A percentile compares a stretch with the other conserved stretches of the same genome.
Evolutionary conservation across 2,888 invertebrate genomes (phyloP).

Genomic region (Hypomecis atomaria): DNA sequence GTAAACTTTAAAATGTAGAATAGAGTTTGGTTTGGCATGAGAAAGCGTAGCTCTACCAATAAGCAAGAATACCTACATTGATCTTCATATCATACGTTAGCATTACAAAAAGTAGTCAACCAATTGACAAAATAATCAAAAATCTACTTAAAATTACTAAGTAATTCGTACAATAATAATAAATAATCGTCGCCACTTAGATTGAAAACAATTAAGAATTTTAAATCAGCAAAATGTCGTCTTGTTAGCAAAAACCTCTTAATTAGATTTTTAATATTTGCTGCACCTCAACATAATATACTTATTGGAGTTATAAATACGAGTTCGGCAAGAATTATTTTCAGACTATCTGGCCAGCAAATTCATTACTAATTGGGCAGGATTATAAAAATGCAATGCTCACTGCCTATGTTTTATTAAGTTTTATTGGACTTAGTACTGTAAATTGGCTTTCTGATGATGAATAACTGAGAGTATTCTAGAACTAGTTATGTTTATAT

Average conservation of each 20-base stretch:
- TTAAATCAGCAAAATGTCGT: not conserved
- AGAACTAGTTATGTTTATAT: not conserved
- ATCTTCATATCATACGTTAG: no score
- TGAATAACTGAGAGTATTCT: not conserved
- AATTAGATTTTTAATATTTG: slow-evolving; percentile 10
- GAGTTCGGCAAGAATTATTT: slow-evolving; percentile 4
- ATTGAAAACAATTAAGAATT: slow-evolving; percentile 4
- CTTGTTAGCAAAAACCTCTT: slow-evolving; percentile 12
- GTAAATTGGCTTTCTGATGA: not conserved
- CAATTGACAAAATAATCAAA: no score
- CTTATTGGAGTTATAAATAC: slow-evolving; percentile 13
- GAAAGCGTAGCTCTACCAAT: no score
- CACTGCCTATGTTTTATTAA: not conserved
- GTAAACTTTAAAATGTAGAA: no score
- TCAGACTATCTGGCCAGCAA: slow-evolving; percentile 10
- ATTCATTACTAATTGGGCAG: slow-evolving; percentile 15
- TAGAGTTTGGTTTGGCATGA: no score
- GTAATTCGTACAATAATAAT: not conserved
- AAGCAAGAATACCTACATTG: no score
- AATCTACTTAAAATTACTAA: no score
- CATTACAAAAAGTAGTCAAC: no score
- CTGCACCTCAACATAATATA: slow-evolving; percentile 10
- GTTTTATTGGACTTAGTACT: slow-evolving; percentile 1
- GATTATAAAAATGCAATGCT: slow-evolving; percentile 17
- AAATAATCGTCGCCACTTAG: not conserved